phyloP scores from a whole-genome alignment of 2,113 vertebrate species.

The Taurulus bubalis region DNA sequence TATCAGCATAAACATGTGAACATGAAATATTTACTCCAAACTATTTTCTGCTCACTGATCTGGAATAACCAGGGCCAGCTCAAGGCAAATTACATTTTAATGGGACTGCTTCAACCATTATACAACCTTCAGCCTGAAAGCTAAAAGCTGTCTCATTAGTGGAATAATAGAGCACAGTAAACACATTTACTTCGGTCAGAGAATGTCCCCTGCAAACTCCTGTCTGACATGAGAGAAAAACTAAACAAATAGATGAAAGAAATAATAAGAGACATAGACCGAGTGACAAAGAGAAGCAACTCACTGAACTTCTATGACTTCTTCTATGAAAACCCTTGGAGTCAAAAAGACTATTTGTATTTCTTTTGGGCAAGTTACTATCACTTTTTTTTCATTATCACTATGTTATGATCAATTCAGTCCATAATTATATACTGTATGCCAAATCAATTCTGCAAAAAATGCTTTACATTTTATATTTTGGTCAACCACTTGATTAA shows the following conservation, averaged over 20 bases:
- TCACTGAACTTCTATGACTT: too few species aligned
- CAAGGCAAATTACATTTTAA: slow-evolving; percentile 55
- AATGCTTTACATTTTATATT: neutral
- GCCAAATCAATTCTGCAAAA: neutral
- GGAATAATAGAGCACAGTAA: slow-evolving; percentile 5
- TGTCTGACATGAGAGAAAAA: neutral
- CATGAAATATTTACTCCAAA: slow-evolving; percentile 60
- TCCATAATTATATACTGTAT: too few species aligned
- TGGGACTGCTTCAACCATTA: slow-evolving; percentile 45
- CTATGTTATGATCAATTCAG: neutral
- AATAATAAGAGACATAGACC: neutral
- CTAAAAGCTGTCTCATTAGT: slow-evolving; percentile 53
- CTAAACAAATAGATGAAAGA: slow-evolving; percentile 5
- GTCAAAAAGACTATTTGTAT: neutral
- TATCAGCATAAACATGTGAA: slow-evolving; percentile 25
- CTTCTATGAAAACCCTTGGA: too few species aligned
- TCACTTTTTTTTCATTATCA: neutral
- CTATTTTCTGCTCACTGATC: slow-evolving; percentile 29
- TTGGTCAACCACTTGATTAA: neutral
- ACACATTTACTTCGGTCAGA: slow-evolving; percentile 23
- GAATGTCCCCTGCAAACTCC: slow-evolving; percentile 3
- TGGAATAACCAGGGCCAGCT: slow-evolving; percentile 46
- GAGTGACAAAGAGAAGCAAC: neutral
- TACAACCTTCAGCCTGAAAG: slow-evolving; percentile 38
- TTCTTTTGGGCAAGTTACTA: neutral